These are phyloP conservation scores for Oriolus oriolus DNA, from an alignment of 2,113 vertebrate species.

Conservation along the genomic window DNA sequence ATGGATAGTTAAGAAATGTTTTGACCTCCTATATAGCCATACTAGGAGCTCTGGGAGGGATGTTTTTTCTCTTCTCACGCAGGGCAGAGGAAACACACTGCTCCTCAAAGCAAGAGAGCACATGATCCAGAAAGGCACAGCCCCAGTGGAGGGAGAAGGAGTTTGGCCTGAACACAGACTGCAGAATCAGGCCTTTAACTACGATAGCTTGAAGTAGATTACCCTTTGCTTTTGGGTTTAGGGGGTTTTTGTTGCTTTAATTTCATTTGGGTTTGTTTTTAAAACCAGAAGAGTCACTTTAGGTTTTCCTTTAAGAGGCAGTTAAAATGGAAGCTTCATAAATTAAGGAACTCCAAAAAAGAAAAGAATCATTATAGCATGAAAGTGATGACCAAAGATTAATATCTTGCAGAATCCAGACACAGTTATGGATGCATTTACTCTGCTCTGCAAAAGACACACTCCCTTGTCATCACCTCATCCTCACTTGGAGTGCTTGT, in stretches of 20 bases:
- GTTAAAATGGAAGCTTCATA: neutral
- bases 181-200: neutral
- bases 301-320: neutral
- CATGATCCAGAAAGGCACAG: neutral
- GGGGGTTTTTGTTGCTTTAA: neutral
- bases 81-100: neutral
- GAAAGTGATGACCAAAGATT: rapidly evolving
- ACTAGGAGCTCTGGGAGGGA: neutral
- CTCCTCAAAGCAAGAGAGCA: neutral
- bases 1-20: neutral
- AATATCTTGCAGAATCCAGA: neutral
- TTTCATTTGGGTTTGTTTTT: neutral
- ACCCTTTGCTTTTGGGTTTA: neutral
- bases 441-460: neutral
- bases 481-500: neutral
- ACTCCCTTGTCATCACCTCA: neutral
- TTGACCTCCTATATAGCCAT: neutral
- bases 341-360: neutral
- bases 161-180: neutral
- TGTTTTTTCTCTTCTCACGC: neutral
- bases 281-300: neutral
- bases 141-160: neutral
- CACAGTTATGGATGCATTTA: neutral
- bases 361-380: neutral
- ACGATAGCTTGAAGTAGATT: neutral